Evolutionary conservation across 1,140 invertebrate genomes (phyloP), one percentile per base, ranked within the genome.

Genomic region (Formica exsecta): DNA sequence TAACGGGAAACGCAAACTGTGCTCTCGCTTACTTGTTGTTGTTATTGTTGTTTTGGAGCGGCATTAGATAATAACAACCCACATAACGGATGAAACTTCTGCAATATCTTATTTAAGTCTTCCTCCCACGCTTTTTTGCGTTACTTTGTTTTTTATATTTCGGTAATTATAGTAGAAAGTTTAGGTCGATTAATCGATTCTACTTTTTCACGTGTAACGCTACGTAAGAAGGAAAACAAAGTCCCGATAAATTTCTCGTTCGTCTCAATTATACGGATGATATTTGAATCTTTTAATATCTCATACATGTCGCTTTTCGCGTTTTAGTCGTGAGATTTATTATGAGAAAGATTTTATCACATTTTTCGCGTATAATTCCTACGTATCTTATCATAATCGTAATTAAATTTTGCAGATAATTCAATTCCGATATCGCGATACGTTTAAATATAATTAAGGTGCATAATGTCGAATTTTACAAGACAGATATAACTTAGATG

Each of bases 1-100:
- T 59, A 74, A 74, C 79, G 86, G 86, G 11, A 73, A 83, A 81
- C 51, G 48, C 41, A 65, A 57, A 85, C 61, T 66, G 48, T 19
- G 74, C 36, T 48, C 44, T 59, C 66, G 51, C 68, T n/a, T 38
- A 29, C 54, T 71, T 80, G 77, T 54, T 68, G 62, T 38, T 61
- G 73, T 29, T 76, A 29, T 44, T 62, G 73, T 41, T 44, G 68
- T 83, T 83, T 83, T 61, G 38, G 79, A 44, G 8, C 38, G 66
- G 57, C 32, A 66, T 81, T 83, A 83, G 54, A 74, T 73, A 62
- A 74, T 74, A 83, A 74, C 68, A 38, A 61, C 36, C 68, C 38
- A 48, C 25, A 44, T 83, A 74, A 83, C 68, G n/a, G 54, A 81
- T 29, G 13, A 13, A 73, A 61, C 68, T 73, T 83, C 1, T 48